phyloP scores from a whole-genome alignment of 2,888 invertebrate species.

The Sympetrum striolatum region DNA sequence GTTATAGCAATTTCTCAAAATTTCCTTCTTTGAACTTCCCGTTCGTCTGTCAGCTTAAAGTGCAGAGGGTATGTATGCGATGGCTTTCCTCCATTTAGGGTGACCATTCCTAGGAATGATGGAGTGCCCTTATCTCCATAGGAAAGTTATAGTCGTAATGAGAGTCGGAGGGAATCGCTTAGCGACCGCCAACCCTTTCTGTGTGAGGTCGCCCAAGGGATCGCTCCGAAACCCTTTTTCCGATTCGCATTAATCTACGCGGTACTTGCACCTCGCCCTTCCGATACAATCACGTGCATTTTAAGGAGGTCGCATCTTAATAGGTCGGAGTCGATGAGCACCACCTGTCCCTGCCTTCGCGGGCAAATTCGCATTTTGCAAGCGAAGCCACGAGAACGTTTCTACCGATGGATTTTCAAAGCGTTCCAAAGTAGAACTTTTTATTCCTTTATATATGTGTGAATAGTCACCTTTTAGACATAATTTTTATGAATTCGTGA shows the following conservation, averaged over 20 bases:
- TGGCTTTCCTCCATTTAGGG: too few species aligned
- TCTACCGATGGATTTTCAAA: too few species aligned
- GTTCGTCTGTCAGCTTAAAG: not conserved
- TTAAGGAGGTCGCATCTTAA: slow-evolving; percentile 14
- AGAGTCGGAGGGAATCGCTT: not conserved
- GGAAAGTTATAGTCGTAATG: slow-evolving; percentile 32
- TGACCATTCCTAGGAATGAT: slow-evolving; percentile 4
- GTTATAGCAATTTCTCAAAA: too few species aligned
- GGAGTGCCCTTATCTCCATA: slow-evolving; percentile 30
- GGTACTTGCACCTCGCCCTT: not conserved
- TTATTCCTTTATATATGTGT: too few species aligned
- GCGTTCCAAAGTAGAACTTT: too few species aligned
- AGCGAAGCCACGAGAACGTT: too few species aligned
- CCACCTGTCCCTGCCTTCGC: not conserved
- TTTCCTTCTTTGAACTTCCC: too few species aligned
- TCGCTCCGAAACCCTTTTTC: not conserved
- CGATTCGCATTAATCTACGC: slow-evolving; percentile 21
- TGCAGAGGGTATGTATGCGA: too few species aligned
- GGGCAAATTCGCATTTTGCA: too few species aligned
- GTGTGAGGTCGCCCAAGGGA: not conserved
- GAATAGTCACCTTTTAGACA: too few species aligned
- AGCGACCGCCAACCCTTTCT: not conserved
- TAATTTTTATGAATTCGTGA: too few species aligned
- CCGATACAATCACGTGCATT: slow-evolving; percentile 25
- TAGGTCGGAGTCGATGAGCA: not conserved